Conservation (phyloP, 1,140 invertebrate species). For the Nebria ingens region DNA sequence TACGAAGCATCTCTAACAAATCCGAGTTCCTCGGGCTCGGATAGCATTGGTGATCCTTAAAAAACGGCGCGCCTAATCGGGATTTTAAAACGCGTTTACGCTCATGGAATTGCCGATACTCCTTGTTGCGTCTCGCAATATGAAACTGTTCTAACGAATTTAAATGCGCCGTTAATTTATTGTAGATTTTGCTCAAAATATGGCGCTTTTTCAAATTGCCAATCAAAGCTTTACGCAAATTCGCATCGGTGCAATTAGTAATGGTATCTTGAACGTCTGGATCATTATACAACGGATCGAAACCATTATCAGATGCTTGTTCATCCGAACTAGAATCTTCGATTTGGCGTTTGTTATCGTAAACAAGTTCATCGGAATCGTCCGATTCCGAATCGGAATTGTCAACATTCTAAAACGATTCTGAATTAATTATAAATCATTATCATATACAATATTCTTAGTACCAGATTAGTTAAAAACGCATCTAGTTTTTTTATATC, state of each 20-base stretch:
- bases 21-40: constrained; percentile 25
- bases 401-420: not conserved
- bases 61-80: constrained; percentile 27
- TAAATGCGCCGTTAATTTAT: not conserved
- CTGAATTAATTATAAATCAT: not conserved
- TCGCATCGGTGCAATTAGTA: not conserved
- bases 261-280: not conserved
- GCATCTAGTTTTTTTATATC: not conserved
- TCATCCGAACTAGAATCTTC: not conserved
- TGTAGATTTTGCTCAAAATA: not conserved
- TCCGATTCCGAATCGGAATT: not conserved
- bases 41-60: constrained; percentile 26
- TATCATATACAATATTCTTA: not conserved
- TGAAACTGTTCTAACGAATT: too few relatives aligned
- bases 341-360: not conserved
- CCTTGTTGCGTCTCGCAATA: not conserved
- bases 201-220: not conserved
- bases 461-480: not conserved
- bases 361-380: not conserved
- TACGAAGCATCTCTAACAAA: constrained; percentile 20
- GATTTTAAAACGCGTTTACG: not conserved
- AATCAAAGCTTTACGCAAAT: not conserved
- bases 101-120: not conserved
- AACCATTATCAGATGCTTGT: not conserved
- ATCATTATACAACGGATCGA: not conserved